Conservation (phyloP, 1,140 invertebrate genomes). For the Drosophila novamexicana region DNA sequence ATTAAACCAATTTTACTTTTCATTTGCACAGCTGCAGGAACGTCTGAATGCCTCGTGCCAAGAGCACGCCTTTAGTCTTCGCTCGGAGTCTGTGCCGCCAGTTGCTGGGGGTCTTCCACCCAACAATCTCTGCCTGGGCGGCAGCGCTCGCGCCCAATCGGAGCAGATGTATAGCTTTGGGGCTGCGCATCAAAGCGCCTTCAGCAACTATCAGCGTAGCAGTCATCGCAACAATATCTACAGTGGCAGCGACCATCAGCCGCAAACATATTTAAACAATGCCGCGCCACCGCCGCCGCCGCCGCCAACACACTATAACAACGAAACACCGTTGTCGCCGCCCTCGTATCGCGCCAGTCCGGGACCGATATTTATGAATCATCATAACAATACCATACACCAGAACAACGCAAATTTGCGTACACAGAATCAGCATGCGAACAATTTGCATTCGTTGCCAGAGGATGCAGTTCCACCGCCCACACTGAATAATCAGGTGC, state of each 20-base stretch:
- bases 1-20: background rate
- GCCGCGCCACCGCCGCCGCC: slow-evolving; percentile 49
- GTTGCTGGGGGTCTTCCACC: slow-evolving; percentile 43
- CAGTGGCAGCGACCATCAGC: slow-evolving; percentile 52
- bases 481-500: slow-evolving; percentile 93
- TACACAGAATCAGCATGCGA: slow-evolving; percentile 79
- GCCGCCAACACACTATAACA: slow-evolving; percentile 66
- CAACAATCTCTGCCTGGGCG: slow-evolving; percentile 68
- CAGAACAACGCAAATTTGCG: slow-evolving; percentile 81
- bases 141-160: slow-evolving; percentile 72
- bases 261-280: slow-evolving; percentile 65
- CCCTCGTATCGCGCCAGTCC: slow-evolving; percentile 68
- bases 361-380: slow-evolving; percentile 82
- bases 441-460: slow-evolving; percentile 70
- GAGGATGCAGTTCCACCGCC: slow-evolving; percentile 66
- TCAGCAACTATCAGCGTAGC: slow-evolving; percentile 75
- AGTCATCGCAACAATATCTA: slow-evolving; percentile 61
- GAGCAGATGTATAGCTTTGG: slow-evolving; percentile 70
- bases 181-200: slow-evolving; percentile 60
- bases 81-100: slow-evolving; percentile 75
- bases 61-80: slow-evolving; percentile 58
- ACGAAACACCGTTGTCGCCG: slow-evolving; percentile 75
- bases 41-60: slow-evolving; percentile 62
- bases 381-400: slow-evolving; percentile 82
- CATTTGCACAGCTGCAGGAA: slow-evolving; percentile 67